phyloP scores from a whole-genome alignment of 1,140 invertebrate genomes.

The Drosophila sproati region DNA sequence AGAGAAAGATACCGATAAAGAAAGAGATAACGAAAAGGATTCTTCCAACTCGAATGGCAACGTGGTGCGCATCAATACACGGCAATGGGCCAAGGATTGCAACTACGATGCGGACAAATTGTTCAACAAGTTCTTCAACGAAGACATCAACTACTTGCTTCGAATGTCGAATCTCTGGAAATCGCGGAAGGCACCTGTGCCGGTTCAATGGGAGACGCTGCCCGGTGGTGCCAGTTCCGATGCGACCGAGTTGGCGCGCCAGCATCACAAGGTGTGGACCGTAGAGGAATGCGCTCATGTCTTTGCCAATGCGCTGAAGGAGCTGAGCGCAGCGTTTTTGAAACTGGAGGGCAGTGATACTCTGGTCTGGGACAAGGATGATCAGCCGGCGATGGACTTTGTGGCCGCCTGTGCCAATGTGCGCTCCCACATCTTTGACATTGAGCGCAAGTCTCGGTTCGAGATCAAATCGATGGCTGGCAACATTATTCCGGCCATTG shows the following conservation, averaged over 20 bases:
- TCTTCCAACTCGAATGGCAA: constrained; percentile 86
- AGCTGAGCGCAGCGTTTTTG: constrained; percentile 88
- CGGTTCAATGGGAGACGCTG: constrained; percentile 90
- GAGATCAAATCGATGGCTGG: constrained; percentile 99
- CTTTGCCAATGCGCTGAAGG: constrained; percentile 90
- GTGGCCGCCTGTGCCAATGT: constrained; percentile 98
- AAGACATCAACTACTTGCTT: constrained; percentile 98
- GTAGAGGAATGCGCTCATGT: constrained; percentile 88
- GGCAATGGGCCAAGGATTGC: constrained; percentile 93
- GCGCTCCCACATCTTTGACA: constrained; percentile 95
- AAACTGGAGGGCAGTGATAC: constrained; percentile 88
- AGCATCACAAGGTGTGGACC: constrained; percentile 93
- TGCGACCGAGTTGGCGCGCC: constrained; percentile 83
- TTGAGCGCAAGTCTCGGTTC: constrained; percentile 94
- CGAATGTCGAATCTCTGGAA: constrained; percentile 98
- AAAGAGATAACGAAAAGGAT: constrained; percentile 77
- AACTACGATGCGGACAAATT: constrained; percentile 94
- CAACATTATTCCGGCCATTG: constrained; percentile 99
- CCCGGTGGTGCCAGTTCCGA: constrained; percentile 85
- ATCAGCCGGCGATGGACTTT: constrained; percentile 97
- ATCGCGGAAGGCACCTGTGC: constrained; percentile 91
- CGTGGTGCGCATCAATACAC: constrained; percentile 93
- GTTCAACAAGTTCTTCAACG: constrained; percentile 95
- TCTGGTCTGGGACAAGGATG: constrained; percentile 99
- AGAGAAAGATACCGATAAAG: constrained; percentile 71